Evolutionary conservation across 2,797 vertebrate species (phyloP).

Genomic region (Prunella strophiata): DNA sequence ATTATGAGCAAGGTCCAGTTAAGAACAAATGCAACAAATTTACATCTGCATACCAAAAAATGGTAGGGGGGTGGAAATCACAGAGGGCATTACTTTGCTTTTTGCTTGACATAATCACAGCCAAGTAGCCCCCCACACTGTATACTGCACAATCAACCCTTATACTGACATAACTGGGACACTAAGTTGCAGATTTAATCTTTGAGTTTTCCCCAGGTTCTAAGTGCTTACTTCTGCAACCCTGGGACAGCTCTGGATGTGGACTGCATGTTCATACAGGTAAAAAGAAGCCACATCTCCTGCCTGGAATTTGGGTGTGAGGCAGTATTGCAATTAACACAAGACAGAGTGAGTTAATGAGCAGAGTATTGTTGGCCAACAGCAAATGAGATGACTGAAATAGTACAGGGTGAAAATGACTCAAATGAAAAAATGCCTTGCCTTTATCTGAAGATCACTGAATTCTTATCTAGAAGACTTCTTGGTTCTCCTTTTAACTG

Average conservation of each 20-base stretch:
- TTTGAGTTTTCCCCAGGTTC: not conserved
- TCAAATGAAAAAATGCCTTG: not conserved
- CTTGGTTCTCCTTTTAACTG: not conserved
- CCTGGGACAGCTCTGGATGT: not conserved
- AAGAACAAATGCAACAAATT: not conserved
- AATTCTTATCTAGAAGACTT: not conserved
- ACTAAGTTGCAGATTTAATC: not conserved
- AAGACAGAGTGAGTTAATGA: not conserved
- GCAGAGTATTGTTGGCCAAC: not conserved
- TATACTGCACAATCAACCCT: not conserved
- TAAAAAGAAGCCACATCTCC: not conserved
- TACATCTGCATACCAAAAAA: not conserved
- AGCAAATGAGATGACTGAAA: not conserved
- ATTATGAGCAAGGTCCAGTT: not conserved
- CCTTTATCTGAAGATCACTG: not conserved
- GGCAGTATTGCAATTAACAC: not conserved
- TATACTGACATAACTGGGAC: not conserved
- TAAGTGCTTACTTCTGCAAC: not conserved
- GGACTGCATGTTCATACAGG: not conserved
- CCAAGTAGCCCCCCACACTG: not conserved
- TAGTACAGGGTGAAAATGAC: not conserved
- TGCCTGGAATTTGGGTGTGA: slow-evolving; percentile 8
- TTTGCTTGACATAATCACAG: not conserved
- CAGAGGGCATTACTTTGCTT: not conserved
- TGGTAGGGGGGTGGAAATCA: accelerated